Evolutionary conservation across 2,797 vertebrate species (phyloP).

Genomic region (Spinus olivaceus): DNA sequence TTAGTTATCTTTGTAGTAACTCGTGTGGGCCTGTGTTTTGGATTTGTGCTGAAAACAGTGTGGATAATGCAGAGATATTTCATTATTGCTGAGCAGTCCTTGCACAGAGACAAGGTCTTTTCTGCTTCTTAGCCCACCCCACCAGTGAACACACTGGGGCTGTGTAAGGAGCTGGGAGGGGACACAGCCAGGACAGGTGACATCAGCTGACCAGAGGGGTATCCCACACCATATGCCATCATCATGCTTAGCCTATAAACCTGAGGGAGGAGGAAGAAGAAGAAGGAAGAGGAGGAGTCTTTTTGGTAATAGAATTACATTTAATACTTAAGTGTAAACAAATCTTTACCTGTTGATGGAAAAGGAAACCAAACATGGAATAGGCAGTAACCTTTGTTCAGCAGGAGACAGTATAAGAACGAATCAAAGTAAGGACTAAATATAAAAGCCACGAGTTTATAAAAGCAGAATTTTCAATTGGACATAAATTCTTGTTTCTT

Average conservation of each 20-base stretch:
- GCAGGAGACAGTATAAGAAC: not conserved
- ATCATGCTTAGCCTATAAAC: not conserved
- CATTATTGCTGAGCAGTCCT: not conserved
- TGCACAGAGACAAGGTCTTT: not conserved
- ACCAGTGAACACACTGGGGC: not conserved
- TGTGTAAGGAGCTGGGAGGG: not conserved
- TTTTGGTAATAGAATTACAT: not conserved
- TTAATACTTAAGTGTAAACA: not conserved
- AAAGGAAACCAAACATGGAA: not conserved
- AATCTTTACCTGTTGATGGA: not conserved
- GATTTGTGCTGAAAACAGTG: not conserved
- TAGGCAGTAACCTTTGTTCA: not conserved
- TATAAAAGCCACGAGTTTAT: not conserved
- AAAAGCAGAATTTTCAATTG: not conserved
- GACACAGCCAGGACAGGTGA: not conserved
- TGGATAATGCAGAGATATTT: not conserved
- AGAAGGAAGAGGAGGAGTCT: accelerated
- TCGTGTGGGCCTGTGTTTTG: not conserved
- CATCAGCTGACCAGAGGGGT: not conserved
- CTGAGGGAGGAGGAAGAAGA: not conserved
- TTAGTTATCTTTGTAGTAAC: not conserved
- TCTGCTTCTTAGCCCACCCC: not conserved
- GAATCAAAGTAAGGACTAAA: not conserved
- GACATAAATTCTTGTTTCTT: not conserved
- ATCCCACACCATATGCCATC: not conserved